These are phyloP conservation scores for Anthrax anthrax DNA, from an alignment of 2,888 invertebrate species.

Conservation along the genomic window DNA sequence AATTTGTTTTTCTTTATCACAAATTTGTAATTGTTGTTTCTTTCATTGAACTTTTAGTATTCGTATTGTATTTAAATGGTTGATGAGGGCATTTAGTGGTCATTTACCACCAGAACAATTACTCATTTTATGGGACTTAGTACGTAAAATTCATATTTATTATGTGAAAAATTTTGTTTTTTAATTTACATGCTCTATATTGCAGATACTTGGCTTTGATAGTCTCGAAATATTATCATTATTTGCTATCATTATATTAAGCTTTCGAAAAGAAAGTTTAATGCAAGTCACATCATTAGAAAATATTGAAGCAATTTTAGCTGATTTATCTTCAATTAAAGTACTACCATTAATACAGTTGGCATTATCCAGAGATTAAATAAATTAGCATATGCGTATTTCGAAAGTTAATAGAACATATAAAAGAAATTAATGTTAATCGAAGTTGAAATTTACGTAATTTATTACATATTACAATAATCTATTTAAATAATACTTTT, in stretches of 20 bases:
- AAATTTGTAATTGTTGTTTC: too few relatives aligned
- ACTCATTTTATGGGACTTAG: conserved; percentile 80
- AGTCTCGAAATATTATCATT: conserved; percentile 78
- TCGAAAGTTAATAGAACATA: too few relatives aligned
- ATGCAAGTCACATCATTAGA: conserved; percentile 59
- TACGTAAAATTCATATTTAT: conserved; percentile 16
- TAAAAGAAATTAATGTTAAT: too few relatives aligned
- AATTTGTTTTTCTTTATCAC: neutral
- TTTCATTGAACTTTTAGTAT: conserved; percentile 41
- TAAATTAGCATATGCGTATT: too few relatives aligned
- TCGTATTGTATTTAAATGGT: conserved; percentile 87
- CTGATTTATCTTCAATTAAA: conserved; percentile 74
- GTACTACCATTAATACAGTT: conserved; percentile 74
- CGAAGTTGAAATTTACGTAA: too few relatives aligned
- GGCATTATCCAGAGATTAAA: conserved; percentile 35
- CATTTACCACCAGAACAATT: conserved; percentile 86
- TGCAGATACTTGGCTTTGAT: conserved; percentile 68
- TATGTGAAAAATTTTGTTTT: neutral
- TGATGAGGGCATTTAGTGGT: conserved; percentile 92
- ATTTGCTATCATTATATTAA: conserved; percentile 71
- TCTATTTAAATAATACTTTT: too few relatives aligned
- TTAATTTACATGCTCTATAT: neutral
- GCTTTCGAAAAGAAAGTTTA: conserved; percentile 74
- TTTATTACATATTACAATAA: too few relatives aligned
- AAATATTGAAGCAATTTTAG: conserved; percentile 72